These are phyloP conservation scores for Trissolcus basalis DNA, from an alignment of 1,140 invertebrate genomes.

Conservation along the genomic window DNA sequence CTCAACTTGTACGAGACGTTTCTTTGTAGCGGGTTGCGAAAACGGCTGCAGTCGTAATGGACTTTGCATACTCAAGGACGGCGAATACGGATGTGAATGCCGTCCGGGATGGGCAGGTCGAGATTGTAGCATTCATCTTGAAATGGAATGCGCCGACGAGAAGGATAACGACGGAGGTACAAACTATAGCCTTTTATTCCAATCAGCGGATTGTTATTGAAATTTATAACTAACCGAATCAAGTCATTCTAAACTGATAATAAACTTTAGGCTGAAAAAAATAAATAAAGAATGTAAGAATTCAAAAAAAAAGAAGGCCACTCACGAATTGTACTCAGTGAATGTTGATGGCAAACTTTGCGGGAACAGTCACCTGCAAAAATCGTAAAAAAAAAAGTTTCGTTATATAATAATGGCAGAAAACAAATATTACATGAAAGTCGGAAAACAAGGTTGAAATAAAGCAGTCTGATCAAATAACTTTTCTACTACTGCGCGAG, in stretches of 20 bases:
- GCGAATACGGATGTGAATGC: slow-evolving; percentile 94
- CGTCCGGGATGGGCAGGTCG: slow-evolving; percentile 92
- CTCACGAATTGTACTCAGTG: too few species aligned
- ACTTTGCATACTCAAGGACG: slow-evolving; percentile 88
- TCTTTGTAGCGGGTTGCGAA: slow-evolving; percentile 91
- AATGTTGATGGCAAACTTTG: too few species aligned
- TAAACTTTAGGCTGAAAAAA: too few species aligned
- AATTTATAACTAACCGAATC: neutral
- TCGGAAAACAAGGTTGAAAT: too few species aligned
- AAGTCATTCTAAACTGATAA: neutral
- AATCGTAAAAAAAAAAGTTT: neutral
- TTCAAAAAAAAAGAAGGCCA: too few species aligned
- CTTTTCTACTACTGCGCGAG: slow-evolving; percentile 29
- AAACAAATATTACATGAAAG: neutral
- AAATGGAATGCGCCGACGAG: slow-evolving; percentile 94
- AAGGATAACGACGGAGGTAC: slow-evolving; percentile 97
- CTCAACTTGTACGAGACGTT: slow-evolving; percentile 40
- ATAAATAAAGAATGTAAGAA: too few species aligned
- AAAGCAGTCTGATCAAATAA: slow-evolving; percentile 43
- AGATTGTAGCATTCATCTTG: slow-evolving; percentile 92
- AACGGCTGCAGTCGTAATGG: slow-evolving; percentile 94
- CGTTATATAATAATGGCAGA: neutral
- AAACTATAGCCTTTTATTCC: neutral
- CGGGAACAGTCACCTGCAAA: too few species aligned
- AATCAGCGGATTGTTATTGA: neutral